These are phyloP conservation scores for Cisticola juncidis DNA, from an alignment of 2,113 vertebrate species.

Conservation along the genomic window DNA sequence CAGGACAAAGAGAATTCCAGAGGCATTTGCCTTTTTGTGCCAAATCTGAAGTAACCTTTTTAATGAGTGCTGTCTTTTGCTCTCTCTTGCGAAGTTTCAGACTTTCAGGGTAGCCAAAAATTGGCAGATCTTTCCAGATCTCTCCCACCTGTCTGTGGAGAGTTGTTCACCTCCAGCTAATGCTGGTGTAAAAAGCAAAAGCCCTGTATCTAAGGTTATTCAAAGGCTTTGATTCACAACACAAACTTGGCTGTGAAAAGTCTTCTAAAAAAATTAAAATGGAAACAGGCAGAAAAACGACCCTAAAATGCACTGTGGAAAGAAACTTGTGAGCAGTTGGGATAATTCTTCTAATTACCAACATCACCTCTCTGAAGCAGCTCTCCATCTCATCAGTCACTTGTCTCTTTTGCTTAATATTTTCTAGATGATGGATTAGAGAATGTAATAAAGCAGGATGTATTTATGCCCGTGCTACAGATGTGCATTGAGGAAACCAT, in stretches of 20 bases:
- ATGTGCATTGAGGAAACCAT: background rate
- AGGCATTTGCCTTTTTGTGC: conserved; percentile 42
- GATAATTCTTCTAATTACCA: background rate
- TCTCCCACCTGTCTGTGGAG: background rate
- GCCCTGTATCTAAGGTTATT: background rate
- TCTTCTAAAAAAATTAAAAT: background rate
- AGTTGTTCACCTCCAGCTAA: background rate
- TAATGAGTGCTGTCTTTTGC: conserved; percentile 21
- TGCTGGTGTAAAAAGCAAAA: background rate
- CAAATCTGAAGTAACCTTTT: conserved; percentile 36
- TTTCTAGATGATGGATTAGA: background rate
- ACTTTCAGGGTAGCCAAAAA: background rate
- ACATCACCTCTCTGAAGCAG: background rate
- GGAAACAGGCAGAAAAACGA: background rate
- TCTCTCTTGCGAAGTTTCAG: conserved; percentile 13
- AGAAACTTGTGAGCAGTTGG: background rate
- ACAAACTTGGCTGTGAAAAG: background rate
- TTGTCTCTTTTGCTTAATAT: background rate
- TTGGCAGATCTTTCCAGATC: background rate
- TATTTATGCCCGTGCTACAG: background rate
- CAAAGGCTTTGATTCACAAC: background rate
- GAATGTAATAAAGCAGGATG: background rate
- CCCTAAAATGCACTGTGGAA: background rate
- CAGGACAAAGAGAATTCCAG: conserved; percentile 35
- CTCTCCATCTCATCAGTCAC: background rate